These are phyloP conservation scores for Charadrius vociferus DNA, from an alignment of 2,113 vertebrate species.

Conservation along the genomic window DNA sequence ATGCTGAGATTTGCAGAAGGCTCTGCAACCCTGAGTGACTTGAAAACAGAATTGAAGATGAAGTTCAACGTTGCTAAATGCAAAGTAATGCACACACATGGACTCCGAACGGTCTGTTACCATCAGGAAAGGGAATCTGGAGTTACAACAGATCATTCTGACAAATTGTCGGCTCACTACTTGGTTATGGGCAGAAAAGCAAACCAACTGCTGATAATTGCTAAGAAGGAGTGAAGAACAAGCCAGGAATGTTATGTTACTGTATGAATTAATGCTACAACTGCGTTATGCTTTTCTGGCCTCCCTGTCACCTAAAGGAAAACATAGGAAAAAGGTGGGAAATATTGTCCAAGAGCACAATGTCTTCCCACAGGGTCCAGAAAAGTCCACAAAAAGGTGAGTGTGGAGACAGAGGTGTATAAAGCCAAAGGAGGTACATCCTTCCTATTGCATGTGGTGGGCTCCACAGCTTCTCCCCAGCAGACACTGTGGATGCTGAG, in stretches of 20 bases:
- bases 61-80: background rate
- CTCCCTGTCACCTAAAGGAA: fast-evolving
- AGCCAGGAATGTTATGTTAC: background rate
- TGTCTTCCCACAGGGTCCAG: background rate
- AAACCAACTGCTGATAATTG: background rate
- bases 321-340: fast-evolving
- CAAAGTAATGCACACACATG: background rate
- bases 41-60: background rate
- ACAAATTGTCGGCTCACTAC: background rate
- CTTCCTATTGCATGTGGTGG: fast-evolving
- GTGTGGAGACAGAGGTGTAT: background rate
- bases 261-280: background rate
- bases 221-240: background rate
- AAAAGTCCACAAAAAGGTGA: background rate
- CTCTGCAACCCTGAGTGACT: background rate
- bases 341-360: background rate
- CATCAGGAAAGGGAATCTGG: background rate
- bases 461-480: background rate
- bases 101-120: background rate
- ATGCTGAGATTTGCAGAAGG: background rate
- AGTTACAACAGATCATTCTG: background rate
- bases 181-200: background rate
- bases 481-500: background rate
- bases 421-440: background rate
- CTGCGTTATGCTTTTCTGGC: fast-evolving